These are phyloP conservation scores for Laspeyria flexula DNA, from an alignment of 2,888 invertebrate species.

Conservation along the genomic window DNA sequence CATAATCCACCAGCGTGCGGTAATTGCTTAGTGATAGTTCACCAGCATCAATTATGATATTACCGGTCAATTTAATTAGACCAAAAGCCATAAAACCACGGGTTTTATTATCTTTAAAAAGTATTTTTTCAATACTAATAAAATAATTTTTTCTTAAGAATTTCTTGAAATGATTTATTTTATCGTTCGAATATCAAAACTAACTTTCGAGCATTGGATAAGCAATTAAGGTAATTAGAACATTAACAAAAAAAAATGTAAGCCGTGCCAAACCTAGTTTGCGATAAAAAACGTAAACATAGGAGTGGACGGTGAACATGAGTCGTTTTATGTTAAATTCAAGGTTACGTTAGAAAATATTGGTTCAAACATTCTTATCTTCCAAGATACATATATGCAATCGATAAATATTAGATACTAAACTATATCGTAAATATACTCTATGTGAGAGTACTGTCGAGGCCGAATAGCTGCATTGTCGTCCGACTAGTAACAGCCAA, in stretches of 20 bases:
- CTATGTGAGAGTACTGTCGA: slow-evolving; percentile 40
- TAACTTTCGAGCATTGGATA: no score
- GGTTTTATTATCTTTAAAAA: slow-evolving; percentile 15
- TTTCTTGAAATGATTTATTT: no score
- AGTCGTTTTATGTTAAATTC: slow-evolving; percentile 53
- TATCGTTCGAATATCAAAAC: no score
- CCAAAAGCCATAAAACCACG: slow-evolving; percentile 12
- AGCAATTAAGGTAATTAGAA: not conserved
- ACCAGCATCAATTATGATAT: slow-evolving; percentile 19
- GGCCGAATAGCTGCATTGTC: slow-evolving; percentile 27
- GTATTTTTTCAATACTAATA: not conserved
- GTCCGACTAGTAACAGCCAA: slow-evolving; percentile 21
- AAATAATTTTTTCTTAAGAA: not conserved
- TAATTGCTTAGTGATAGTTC: slow-evolving; percentile 28
- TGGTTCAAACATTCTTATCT: slow-evolving; percentile 57
- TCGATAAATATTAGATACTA: slow-evolving; percentile 36
- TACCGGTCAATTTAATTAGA: slow-evolving; percentile 18
- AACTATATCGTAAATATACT: slow-evolving; percentile 39
- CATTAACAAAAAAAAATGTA: slow-evolving; percentile 9
- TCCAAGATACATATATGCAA: slow-evolving; percentile 45
- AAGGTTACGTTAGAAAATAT: slow-evolving; percentile 64
- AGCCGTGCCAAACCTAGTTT: slow-evolving; percentile 42
- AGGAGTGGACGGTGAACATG: slow-evolving; percentile 61
- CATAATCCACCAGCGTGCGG: no score
- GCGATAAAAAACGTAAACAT: slow-evolving; percentile 65